Percentiles rank a stretch among this genome's conserved stretches.
phyloP scores from a whole-genome alignment of 35 echinoderm and acorn worm species.

The Diadema setosum region DNA sequence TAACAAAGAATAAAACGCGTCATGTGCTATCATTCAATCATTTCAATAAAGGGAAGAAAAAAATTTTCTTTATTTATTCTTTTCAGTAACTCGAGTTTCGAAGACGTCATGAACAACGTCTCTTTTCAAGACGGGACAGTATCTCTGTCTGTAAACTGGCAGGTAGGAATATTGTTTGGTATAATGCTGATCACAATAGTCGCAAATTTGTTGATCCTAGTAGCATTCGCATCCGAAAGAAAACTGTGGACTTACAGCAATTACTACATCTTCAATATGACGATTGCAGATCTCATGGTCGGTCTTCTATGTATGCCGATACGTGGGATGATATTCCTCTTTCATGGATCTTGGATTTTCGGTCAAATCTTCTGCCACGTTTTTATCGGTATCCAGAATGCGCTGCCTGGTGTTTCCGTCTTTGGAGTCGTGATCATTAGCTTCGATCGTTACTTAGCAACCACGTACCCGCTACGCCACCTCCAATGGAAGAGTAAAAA shows the following conservation, averaged over 20 bases:
- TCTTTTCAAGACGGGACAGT: too few relatives aligned
- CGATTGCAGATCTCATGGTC: neutral
- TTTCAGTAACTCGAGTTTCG: too few relatives aligned
- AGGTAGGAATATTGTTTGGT: too few relatives aligned
- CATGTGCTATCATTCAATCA: too few relatives aligned
- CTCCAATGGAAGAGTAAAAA: neutral
- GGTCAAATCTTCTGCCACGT: slow-evolving; percentile 11
- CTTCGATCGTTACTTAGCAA: slow-evolving; percentile 37
- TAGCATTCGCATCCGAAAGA: neutral
- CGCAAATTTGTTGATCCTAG: neutral
- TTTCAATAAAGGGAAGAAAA: too few relatives aligned
- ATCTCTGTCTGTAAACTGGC: too few relatives aligned
- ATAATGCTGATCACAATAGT: neutral
- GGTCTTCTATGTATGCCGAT: slow-evolving; percentile 27
- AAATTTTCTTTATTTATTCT: too few relatives aligned
- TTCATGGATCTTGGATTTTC: slow-evolving; percentile 6
- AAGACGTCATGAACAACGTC: too few relatives aligned
- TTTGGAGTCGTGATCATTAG: neutral
- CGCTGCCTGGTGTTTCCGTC: neutral
- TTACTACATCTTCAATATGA: slow-evolving; percentile 3
- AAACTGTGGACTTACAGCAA: slow-evolving; percentile 9
- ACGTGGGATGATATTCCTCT: neutral
- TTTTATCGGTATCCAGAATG: neutral
- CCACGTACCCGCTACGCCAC: neutral
- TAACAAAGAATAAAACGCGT: too few relatives aligned